These are phyloP conservation scores for Menidia beryllina DNA, from an alignment of 2,113 vertebrate species.

Conservation along the genomic window DNA sequence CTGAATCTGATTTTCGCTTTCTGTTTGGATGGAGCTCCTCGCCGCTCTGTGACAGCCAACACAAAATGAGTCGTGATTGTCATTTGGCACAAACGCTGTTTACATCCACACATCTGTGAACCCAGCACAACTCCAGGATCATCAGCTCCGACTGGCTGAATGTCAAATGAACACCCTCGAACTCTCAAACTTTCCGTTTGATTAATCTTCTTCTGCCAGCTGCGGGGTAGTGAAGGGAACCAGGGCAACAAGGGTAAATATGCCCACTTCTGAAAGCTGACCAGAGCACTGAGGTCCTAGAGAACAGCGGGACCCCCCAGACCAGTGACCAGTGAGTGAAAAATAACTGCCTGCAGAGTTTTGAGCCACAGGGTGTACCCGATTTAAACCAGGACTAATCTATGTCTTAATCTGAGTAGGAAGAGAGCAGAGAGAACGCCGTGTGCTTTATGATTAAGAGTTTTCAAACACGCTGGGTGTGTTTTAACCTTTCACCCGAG, in stretches of 20 bases:
- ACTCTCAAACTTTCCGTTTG: slow-evolving; percentile 36
- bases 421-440: too few relatives aligned
- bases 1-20: slow-evolving; percentile 57
- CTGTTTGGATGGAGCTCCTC: slow-evolving; percentile 44
- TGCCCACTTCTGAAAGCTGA: slow-evolving; percentile 3
- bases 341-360: background rate
- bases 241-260: background rate
- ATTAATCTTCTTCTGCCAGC: slow-evolving; percentile 23
- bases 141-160: slow-evolving; percentile 9
- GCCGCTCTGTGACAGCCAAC: slow-evolving; percentile 18
- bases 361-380: background rate
- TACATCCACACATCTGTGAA: slow-evolving; percentile 50
- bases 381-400: slow-evolving; percentile 1
- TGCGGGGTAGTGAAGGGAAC: slow-evolving; percentile 7
- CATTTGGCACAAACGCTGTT: slow-evolving; percentile 45
- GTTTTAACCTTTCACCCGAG: too few relatives aligned
- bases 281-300: slow-evolving; percentile 8
- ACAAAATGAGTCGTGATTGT: slow-evolving; percentile 19
- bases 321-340: too few relatives aligned
- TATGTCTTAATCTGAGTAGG: background rate
- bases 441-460: too few relatives aligned
- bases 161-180: slow-evolving; percentile 1
- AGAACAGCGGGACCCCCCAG: slow-evolving; percentile 1
- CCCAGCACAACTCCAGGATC: background rate
- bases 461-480: too few relatives aligned